Evolutionary conservation across 2,888 invertebrate genomes (phyloP).

Genomic region (Coelopa pilipes): DNA sequence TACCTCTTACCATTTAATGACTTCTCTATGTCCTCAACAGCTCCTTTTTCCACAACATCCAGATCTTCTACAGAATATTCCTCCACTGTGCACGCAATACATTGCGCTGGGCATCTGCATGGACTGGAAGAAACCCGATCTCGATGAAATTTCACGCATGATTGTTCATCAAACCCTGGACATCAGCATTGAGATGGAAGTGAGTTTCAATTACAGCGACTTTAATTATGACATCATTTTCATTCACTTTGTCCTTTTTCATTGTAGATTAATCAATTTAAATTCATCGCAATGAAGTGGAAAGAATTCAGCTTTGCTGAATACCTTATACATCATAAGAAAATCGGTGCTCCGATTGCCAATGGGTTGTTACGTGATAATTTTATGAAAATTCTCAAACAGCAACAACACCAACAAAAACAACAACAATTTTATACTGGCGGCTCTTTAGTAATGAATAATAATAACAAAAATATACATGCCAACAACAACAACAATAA

Average conservation of each 20-base stretch:
- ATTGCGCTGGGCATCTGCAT: slow-evolving; percentile 61
- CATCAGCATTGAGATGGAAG: slow-evolving; percentile 55
- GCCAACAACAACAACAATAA: slow-evolving; percentile 41
- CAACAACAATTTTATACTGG: slow-evolving; percentile 39
- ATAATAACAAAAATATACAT: slow-evolving; percentile 28
- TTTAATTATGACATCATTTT: not conserved
- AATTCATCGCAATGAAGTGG: slow-evolving; percentile 63
- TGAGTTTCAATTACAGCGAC: slow-evolving; percentile 42
- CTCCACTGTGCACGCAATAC: slow-evolving; percentile 58
- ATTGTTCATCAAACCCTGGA: slow-evolving; percentile 56
- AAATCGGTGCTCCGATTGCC: slow-evolving; percentile 59
- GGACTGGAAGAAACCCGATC: slow-evolving; percentile 59
- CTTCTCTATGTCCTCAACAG: slow-evolving; percentile 45
- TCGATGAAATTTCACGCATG: slow-evolving; percentile 55
- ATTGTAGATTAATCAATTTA: slow-evolving; percentile 55
- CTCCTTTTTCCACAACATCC: slow-evolving; percentile 60
- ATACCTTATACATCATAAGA: slow-evolving; percentile 61
- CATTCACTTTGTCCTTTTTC: slow-evolving; percentile 7
- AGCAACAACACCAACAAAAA: slow-evolving; percentile 43
- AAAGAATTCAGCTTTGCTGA: slow-evolving; percentile 61
- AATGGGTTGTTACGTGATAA: slow-evolving; percentile 60
- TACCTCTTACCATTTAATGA: not conserved
- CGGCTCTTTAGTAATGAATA: slow-evolving; percentile 41
- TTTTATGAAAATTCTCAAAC: slow-evolving; percentile 58
- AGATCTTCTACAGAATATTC: slow-evolving; percentile 56